These are phyloP conservation scores for Arbacia lixula DNA, from an alignment of 53 echinoderm and acorn worm species.

Conservation along the genomic window DNA sequence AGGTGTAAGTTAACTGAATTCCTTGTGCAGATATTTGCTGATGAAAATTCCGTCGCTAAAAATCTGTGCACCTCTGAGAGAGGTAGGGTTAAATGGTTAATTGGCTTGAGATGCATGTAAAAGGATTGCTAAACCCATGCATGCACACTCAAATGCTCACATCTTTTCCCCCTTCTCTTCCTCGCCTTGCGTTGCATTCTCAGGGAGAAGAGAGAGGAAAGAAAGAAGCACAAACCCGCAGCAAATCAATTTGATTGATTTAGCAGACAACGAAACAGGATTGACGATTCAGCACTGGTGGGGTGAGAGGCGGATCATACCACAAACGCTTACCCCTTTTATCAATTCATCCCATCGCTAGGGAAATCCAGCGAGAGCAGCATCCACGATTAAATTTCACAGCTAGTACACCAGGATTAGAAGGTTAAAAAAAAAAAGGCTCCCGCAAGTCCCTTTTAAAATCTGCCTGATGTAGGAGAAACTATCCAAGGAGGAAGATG, in stretches of 20 bases:
- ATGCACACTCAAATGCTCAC: too few species aligned
- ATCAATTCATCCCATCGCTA: conserved; percentile 39
- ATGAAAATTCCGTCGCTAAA: conserved; percentile 18
- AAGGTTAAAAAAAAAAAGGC: neutral
- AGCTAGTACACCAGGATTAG: conserved; percentile 38
- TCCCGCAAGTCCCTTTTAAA: too few species aligned
- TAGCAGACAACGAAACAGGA: conserved; percentile 45
- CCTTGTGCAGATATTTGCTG: too few species aligned
- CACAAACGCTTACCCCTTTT: conserved; percentile 27
- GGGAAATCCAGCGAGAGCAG: conserved; percentile 37
- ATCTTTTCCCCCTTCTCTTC: conserved; percentile 37
- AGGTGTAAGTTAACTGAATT: too few species aligned
- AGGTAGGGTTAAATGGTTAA: conserved; percentile 29
- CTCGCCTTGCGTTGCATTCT: too few species aligned
- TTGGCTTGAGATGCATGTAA: conserved; percentile 35
- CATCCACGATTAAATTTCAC: conserved; percentile 46
- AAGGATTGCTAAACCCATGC: conserved; percentile 35
- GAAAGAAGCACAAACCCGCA: too few species aligned
- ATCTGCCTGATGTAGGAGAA: too few species aligned
- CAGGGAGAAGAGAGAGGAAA: too few species aligned
- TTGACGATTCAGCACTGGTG: conserved; percentile 16
- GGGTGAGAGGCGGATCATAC: conserved; percentile 3
- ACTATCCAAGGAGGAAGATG: too few species aligned
- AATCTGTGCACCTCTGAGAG: conserved; percentile 30
- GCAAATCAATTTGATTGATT: conserved; percentile 47